Percentiles rank a stretch among this genome's conserved stretches.
phyloP scores from a whole-genome alignment of 1,140 invertebrate species.

The Helicoverpa zea region DNA sequence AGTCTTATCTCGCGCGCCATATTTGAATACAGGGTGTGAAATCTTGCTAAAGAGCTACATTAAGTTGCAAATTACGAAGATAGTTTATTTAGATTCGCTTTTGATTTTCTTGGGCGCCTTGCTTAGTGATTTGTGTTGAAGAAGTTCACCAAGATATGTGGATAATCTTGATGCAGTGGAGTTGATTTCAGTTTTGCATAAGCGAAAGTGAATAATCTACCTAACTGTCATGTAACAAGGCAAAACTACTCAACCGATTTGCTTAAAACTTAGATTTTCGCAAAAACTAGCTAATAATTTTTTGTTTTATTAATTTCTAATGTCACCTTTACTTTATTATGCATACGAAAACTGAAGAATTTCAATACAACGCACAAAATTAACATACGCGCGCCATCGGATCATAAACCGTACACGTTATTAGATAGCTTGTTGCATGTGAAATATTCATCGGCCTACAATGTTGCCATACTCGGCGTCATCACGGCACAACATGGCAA shows the following conservation, averaged over 20 bases:
- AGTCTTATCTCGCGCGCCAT: conserved; percentile 47
- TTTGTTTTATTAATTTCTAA: conserved; percentile 14
- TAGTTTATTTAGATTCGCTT: conserved; percentile 43
- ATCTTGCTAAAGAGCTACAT: conserved; percentile 48
- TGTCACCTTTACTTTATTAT: conserved; percentile 13
- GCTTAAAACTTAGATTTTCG: neutral
- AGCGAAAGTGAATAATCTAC: no score
- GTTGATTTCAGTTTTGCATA: no score
- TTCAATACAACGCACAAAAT: conserved; percentile 21
- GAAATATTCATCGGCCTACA: conserved; percentile 40
- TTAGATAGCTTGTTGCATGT: conserved; percentile 34
- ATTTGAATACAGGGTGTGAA: conserved; percentile 52
- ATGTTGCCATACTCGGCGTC: conserved; percentile 36
- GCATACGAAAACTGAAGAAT: conserved; percentile 3
- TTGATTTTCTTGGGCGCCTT: conserved; percentile 28
- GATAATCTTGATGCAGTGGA: no score
- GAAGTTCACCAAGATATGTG: neutral
- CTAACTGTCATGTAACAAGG: no score
- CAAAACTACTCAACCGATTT: no score
- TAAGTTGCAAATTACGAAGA: conserved; percentile 48
- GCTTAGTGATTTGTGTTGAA: neutral
- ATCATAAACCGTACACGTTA: conserved; percentile 37
- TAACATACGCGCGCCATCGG: conserved; percentile 6
- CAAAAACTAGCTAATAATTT: conserved; percentile 4
- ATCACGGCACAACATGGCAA: conserved; percentile 47